Conservation (phyloP, 2,888 invertebrate species). For the Pseudococcus jackbeardsleyi region DNA sequence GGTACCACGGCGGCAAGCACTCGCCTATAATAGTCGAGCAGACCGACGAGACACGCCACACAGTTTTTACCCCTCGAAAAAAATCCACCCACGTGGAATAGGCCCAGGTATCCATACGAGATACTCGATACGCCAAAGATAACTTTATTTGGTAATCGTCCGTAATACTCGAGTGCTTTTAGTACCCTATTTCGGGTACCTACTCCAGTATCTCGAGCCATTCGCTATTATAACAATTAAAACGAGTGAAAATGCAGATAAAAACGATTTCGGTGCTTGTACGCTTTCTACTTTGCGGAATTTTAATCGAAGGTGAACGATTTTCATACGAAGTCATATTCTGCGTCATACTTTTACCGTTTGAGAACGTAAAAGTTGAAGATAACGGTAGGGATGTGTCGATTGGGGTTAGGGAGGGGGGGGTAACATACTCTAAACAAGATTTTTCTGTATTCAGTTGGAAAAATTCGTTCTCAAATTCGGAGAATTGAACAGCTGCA, state of each 20-base stretch:
- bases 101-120: neutral
- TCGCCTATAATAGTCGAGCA: neutral
- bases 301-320: neutral
- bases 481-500: too few species aligned
- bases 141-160: slow-evolving; percentile 38
- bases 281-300: neutral
- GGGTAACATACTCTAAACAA: too few species aligned
- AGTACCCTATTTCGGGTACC: neutral
- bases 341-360: neutral
- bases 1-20: neutral
- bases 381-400: too few species aligned
- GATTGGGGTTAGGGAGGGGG: too few species aligned
- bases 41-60: neutral
- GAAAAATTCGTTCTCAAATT: too few species aligned
- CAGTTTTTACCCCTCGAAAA: neutral
- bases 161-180: neutral
- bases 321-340: neutral
- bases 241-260: neutral
- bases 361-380: too few species aligned
- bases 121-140: slow-evolving; percentile 21
- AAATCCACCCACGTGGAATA: neutral
- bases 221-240: neutral
- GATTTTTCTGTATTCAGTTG: too few species aligned
- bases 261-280: neutral
- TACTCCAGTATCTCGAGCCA: neutral